Evolutionary conservation across 2,888 invertebrate species (phyloP), one percentile per base, ranked within the genome.

Genomic region (Phengaris alcon): DNA sequence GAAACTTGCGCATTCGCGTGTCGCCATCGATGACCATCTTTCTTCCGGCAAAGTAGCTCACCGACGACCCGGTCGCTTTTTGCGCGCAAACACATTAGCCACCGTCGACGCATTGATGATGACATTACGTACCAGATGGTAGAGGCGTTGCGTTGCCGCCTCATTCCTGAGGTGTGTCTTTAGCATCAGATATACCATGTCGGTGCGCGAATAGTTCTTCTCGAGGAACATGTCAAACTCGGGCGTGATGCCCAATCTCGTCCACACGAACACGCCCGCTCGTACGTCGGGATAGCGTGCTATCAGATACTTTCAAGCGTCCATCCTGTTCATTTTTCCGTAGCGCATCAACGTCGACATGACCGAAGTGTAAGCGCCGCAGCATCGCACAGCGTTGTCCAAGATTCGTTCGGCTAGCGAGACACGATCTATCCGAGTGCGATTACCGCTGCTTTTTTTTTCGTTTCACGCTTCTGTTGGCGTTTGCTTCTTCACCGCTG

Each of bases 181-280:
- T 51, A 57, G 57, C 59, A 57, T 51, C 73, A 73, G 57, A 54
- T 73, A 73, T 22, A 73, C 46, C 51, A 73, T 51, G 13, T 73
- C 73, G 55, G 73, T 73, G 10, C 73, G 73, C 46, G 73, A 73
- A 73, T 22, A 73, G 57, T 73, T 73, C 6, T 69, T 69, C 13
- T 48, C 6, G 69, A 69, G 72, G 54, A 75, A 75, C 52, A 75
- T 46, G 69, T 75, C 69, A n/a, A 75, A 46, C 55, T 22, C 68
- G 52, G 74, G 54, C 52, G 54, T 54, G 68, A 74, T 68, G n/a
- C 74, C 74, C 74, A 74, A 68, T 68, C 68, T 68, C 68, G 74
- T 74, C 74, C 74, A 74, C 68, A 74, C 74, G 46, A 68, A 74
- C 74, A 68, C 74, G 35, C 74, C 74, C 68, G 74, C 74, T 68